Base-by-base conservation (phyloP, 2,797 vertebrate genomes). In the Tinamus major region DNA sequence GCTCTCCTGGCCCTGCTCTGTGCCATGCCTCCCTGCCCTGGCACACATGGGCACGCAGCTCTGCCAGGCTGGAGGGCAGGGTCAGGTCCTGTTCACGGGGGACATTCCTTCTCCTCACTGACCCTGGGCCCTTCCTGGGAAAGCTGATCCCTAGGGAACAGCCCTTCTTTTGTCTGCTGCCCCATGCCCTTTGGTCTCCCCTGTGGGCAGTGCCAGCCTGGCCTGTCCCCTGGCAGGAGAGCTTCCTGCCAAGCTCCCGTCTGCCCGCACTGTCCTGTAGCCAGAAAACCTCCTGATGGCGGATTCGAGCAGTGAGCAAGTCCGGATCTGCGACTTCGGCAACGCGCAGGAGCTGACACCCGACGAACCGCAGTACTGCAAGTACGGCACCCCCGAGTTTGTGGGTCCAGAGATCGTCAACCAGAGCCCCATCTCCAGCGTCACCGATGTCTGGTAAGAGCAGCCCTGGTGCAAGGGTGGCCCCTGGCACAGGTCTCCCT, bases 211-310 rank as follows among this genome's bases (percentile, higher is more conserved):
- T 21, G 61, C 39, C 69, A 77, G 61, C 91, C 51, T 13, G 14
- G 77, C 35, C 90, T 51, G 67, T 89, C 41, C 62, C 84, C 18
- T 91, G 53, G 53, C 53, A 56, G 53, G 9, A 56, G 53, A n/a
- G 53, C 53, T 41, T 69, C 51, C 49, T 77, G 49, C 86, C 90
- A 94, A 94, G 51, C 62, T 93, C 35, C 64, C 15, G 55, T 92
- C 79, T 4, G 69, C 79, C 78, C 7, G 3, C 42, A 2, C 77
- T 89, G 56, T 87, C 77, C 59, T 27, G 63, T 93, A 99, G 99
- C 99, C 99, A 18, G 99, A 99, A 96, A 99, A 99, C 97, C 98
- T 99, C 96, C 98, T 99, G 79, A 98, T 99, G 97, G 98, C 98
- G 39, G 98, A 99, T 48, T 92, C 97, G 3, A 98, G 97, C 9